A percentile compares a stretch with the other conserved stretches of the same genome.
Conservation (phyloP, 2,888 invertebrate genomes). For the Nemoura dubitans region DNA sequence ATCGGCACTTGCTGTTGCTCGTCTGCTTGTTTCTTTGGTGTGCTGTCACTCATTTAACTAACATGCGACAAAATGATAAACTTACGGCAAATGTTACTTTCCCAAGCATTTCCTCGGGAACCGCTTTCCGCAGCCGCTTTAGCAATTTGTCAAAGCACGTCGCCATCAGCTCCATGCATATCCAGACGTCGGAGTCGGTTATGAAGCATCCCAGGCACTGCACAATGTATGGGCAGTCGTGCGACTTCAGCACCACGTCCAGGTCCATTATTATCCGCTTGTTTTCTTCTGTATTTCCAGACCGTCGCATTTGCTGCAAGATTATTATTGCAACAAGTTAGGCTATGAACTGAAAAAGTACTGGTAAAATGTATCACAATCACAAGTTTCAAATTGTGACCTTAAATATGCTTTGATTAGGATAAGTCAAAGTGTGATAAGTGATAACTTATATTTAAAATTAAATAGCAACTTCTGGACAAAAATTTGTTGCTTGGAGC, state of each 20-base stretch:
- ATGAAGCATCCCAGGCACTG: conserved; percentile 98
- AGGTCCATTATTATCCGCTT: conserved; percentile 99
- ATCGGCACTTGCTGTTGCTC: too few relatives aligned
- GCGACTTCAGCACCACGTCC: conserved; percentile 96
- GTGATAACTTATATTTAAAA: too few relatives aligned
- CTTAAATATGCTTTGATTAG: too few relatives aligned
- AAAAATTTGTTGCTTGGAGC: too few relatives aligned
- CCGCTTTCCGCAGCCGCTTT: conserved; percentile 83
- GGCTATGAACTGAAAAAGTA: conserved; percentile 34
- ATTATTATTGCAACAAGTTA: conserved; percentile 49
- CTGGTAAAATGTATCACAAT: too few relatives aligned
- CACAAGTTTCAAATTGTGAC: too few relatives aligned
- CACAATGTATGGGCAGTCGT: conserved; percentile 97
- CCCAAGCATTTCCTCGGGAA: conserved; percentile 95
- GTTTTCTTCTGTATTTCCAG: conserved; percentile 95
- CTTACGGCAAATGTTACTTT: conserved; percentile 96
- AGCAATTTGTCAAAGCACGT: conserved; percentile 98
- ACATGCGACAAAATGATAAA: conserved; percentile 50
- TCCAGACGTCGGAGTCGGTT: conserved; percentile 97
- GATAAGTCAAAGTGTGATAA: too few relatives aligned
- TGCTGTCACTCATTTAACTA: neutral
- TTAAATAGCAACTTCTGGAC: too few relatives aligned
- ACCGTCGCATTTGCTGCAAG: conserved; percentile 91
- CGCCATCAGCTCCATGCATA: conserved; percentile 99
- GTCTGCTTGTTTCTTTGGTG: too few relatives aligned